Base-by-base conservation (phyloP, 2,888 invertebrate species). In the Sarcophaga caerulescens region DNA sequence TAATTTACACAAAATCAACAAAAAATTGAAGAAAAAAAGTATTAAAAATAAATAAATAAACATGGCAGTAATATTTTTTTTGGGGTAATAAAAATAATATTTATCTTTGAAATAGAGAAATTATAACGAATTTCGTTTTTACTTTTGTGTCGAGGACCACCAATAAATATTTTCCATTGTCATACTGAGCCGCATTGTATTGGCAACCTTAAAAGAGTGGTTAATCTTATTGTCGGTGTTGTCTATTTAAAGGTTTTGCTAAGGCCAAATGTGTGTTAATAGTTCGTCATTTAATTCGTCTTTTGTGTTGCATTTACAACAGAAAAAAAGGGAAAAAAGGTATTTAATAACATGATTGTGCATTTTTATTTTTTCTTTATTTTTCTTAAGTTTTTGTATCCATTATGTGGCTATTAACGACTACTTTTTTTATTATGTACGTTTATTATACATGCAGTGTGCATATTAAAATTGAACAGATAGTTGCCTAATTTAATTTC, bases 1-100 rank as follows among this genome's bases (percentile, higher is more conserved):
- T 92, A 91, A 90, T 90, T 90, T 89, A 90, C 89, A 89, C 90
- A 91, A 91, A 91, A 90, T 90, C 91, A 91, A 91, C 92, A 91
- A 80, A 73, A 63, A 77, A 77, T 62, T 59, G 62, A 35, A 19
- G 57, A 74, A 80, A 84, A 73, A 75, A 25, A 25, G 1, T 5
- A 6, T 6, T 25, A 6, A 80, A 75, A 63, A 65, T 21, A 25
- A 21, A 77, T 44, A 44, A 52, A 66, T 66, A 25, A 59, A 23
- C 35, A 10, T 8, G 35, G 35, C 35, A 35, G 35, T 35, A 45
- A 68, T 3, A 52, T 52, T 3, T 52, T 17, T 52, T 52, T 12
- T 12, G 12, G 12, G 12, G 52, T 52, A 59, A 35, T 25, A 45
- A 66, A 88, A 88, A 89, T 88, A 88, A 88, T 88, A 81, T 76